These are phyloP conservation scores for Aldabrachelys gigantea DNA, from an alignment of 2,113 vertebrate species.

Conservation along the genomic window DNA sequence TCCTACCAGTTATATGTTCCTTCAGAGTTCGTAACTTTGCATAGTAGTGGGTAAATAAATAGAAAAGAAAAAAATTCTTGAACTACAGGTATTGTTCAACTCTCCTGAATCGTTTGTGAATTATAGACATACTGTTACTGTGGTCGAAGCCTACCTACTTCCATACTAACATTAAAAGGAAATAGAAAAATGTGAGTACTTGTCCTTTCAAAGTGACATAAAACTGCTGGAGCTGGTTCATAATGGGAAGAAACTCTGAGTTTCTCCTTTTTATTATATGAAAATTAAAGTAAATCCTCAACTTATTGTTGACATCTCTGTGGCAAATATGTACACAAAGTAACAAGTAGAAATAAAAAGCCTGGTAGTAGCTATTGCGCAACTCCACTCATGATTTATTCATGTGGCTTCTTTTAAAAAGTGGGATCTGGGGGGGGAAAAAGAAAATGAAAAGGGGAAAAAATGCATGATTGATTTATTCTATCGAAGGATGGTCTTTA, in stretches of 20 bases:
- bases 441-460: conserved; percentile 66
- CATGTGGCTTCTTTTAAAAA: conserved; percentile 60
- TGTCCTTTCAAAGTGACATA: conserved; percentile 4
- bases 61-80: background rate
- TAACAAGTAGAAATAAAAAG: conserved; percentile 60
- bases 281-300: conserved; percentile 38
- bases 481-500: conserved; percentile 50
- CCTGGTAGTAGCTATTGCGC: conserved; percentile 48
- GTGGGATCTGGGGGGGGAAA: conserved; percentile 46
- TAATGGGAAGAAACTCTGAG: conserved; percentile 13
- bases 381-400: conserved; percentile 72
- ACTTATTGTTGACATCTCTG: conserved; percentile 55
- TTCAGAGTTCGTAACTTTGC: background rate
- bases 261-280: background rate
- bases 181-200: background rate
- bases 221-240: conserved; percentile 17
- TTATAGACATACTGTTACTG: background rate
- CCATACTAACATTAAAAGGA: background rate
- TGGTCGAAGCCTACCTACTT: conserved; percentile 47
- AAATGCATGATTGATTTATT: conserved; percentile 64
- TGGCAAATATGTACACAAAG: conserved; percentile 33
- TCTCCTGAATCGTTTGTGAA: background rate
- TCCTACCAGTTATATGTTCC: background rate
- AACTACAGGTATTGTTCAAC: background rate
- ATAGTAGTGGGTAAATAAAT: background rate